phyloP scores from a whole-genome alignment of 2,888 invertebrate genomes.

The Pristionchus japonicus region DNA sequence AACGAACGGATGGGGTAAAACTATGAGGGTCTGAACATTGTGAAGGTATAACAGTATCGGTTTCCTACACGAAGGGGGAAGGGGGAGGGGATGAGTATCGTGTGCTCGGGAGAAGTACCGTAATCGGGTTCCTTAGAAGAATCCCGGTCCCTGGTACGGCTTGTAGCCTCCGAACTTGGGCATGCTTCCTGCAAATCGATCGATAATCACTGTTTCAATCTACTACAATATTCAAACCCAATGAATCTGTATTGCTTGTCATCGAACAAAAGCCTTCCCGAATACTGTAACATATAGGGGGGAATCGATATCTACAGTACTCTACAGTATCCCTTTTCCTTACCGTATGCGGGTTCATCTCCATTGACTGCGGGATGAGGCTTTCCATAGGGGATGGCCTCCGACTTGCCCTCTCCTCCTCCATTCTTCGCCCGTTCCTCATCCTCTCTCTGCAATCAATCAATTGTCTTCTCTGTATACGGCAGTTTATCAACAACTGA shows the following conservation, averaged over 20 bases:
- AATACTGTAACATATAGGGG: no score
- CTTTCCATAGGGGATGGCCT: conserved; percentile 37
- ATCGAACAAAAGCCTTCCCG: no score
- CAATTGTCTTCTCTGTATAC: neutral
- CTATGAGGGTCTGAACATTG: no score
- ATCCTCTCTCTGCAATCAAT: neutral
- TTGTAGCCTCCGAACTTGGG: conserved; percentile 35
- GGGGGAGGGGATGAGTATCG: no score
- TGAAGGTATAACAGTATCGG: no score
- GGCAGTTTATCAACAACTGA: neutral
- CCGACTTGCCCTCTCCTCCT: neutral
- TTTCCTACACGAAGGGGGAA: no score
- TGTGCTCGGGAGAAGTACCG: neutral
- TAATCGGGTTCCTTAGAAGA: neutral
- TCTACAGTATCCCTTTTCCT: neutral
- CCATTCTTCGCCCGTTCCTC: neutral
- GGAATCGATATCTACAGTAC: neutral
- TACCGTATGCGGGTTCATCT: conserved; percentile 23
- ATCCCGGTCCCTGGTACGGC: conserved; percentile 44
- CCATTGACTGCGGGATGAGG: conserved; percentile 7
- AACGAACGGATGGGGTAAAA: no score
- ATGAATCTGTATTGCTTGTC: no score
- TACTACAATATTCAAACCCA: no score
- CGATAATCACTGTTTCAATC: neutral
- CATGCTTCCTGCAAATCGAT: neutral